Conservation (phyloP, 2,888 invertebrate genomes). For the Globia sparganii region DNA sequence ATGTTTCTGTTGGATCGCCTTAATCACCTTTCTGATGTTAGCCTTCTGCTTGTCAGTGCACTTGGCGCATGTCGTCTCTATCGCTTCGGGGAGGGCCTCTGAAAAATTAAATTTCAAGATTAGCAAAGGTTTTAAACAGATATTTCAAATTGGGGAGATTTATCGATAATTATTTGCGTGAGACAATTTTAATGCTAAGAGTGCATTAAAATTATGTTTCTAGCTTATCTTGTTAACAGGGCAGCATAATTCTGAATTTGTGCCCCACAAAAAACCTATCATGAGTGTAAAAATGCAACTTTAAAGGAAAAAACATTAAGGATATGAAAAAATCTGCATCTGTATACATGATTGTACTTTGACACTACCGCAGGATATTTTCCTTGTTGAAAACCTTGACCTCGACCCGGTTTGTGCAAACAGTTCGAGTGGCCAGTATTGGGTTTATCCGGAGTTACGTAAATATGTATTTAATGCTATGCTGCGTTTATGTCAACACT, state of each 20-base stretch:
- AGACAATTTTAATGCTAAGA: background rate
- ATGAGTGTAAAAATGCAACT: background rate
- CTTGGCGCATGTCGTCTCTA: slow-evolving; percentile 92
- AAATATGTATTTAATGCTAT: slow-evolving; percentile 59
- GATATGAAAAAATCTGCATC: slow-evolving; percentile 36
- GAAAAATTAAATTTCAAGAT: slow-evolving; percentile 67
- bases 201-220: too few species aligned
- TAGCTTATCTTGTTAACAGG: too few species aligned
- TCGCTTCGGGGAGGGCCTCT: slow-evolving; percentile 93
- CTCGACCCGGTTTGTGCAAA: slow-evolving; percentile 69
- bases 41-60: slow-evolving; percentile 92
- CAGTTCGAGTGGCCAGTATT: slow-evolving; percentile 49
- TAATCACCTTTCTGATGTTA: slow-evolving; percentile 91
- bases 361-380: slow-evolving; percentile 57
- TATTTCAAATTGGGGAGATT: background rate
- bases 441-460: slow-evolving; percentile 70
- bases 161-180: background rate
- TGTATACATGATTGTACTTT: slow-evolving; percentile 29
- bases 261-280: background rate
- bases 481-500: slow-evolving; percentile 44
- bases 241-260: background rate
- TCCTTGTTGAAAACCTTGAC: slow-evolving; percentile 70
- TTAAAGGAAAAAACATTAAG: slow-evolving; percentile 24
- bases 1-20: slow-evolving; percentile 92
- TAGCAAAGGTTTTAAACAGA: background rate